Percentiles rank a stretch among this genome's conserved stretches.
These are phyloP conservation scores for Sturnira hondurensis DNA, from an alignment of 2,113 vertebrate genomes.

Conservation along the genomic window DNA sequence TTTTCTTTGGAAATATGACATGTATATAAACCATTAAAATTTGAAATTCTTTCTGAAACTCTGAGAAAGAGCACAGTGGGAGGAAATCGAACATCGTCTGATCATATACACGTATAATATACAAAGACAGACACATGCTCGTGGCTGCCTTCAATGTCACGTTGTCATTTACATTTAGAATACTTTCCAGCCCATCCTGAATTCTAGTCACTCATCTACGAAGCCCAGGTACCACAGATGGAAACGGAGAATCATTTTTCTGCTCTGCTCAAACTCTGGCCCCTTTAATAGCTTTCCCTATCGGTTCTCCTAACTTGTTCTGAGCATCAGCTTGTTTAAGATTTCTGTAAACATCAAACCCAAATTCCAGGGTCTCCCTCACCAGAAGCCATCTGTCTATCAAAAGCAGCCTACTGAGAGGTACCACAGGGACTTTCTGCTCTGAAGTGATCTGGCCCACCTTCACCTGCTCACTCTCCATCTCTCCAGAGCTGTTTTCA, in stretches of 20 bases:
- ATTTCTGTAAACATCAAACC: background rate
- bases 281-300: background rate
- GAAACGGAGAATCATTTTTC: background rate
- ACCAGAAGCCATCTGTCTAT: background rate
- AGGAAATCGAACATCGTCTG: background rate
- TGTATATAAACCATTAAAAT: constrained; percentile 37
- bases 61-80: background rate
- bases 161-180: constrained; percentile 20
- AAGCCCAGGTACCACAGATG: background rate
- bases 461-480: background rate
- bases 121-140: background rate
- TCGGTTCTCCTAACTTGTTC: background rate
- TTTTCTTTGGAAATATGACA: constrained; percentile 44
- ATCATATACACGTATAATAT: background rate
- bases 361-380: background rate
- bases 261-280: background rate
- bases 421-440: rapidly evolving
- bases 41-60: constrained; percentile 46
- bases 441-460: background rate
- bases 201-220: background rate
- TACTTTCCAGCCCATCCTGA: background rate
- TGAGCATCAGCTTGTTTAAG: background rate
- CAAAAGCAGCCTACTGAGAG: background rate
- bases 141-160: background rate
- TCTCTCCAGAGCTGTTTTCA: no score